Percentiles rank a stretch among this genome's conserved stretches.
Evolutionary conservation across 2,797 vertebrate species (phyloP).

Genomic region (Acipenser transmontanus): DNA sequence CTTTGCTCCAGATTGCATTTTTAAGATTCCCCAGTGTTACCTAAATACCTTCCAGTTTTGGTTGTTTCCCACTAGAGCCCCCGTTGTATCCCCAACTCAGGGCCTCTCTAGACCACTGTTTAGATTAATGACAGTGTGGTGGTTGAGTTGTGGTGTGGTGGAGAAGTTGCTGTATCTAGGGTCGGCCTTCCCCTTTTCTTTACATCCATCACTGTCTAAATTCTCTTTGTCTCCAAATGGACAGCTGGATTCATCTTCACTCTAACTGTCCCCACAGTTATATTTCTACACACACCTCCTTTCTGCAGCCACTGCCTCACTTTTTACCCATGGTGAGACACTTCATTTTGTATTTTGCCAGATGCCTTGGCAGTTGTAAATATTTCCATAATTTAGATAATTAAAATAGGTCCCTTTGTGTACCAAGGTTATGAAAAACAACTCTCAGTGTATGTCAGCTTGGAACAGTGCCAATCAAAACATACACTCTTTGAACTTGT

Average conservation of each 20-base stretch:
- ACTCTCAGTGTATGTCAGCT: too few species aligned
- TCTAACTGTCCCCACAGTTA: constrained; percentile 1
- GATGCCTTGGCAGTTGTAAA: neutral
- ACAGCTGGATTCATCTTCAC: neutral
- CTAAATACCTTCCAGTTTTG: constrained; percentile 18
- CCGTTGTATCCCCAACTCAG: constrained; percentile 21
- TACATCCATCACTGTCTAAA: constrained; percentile 28
- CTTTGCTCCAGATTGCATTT: too few species aligned
- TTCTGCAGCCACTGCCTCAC: neutral
- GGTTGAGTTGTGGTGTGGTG: constrained; percentile 14
- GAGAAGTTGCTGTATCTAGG: neutral
- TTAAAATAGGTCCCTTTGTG: too few species aligned
- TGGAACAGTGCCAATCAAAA: too few species aligned
- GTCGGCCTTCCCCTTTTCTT: neutral
- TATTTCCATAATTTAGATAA: too few species aligned
- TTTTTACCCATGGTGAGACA: too few species aligned
- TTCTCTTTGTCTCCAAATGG: constrained; percentile 12
- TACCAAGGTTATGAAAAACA: too few species aligned
- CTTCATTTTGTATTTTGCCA: too few species aligned
- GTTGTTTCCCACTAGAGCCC: constrained; percentile 17
- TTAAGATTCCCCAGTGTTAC: too few species aligned
- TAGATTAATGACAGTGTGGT: neutral
- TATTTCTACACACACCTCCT: neutral
- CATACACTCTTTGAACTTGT: too few species aligned
- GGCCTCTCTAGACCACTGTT: constrained; percentile 11